Base-by-base conservation (phyloP, 2,888 invertebrate species). In the Drosophila austrosaltans region DNA sequence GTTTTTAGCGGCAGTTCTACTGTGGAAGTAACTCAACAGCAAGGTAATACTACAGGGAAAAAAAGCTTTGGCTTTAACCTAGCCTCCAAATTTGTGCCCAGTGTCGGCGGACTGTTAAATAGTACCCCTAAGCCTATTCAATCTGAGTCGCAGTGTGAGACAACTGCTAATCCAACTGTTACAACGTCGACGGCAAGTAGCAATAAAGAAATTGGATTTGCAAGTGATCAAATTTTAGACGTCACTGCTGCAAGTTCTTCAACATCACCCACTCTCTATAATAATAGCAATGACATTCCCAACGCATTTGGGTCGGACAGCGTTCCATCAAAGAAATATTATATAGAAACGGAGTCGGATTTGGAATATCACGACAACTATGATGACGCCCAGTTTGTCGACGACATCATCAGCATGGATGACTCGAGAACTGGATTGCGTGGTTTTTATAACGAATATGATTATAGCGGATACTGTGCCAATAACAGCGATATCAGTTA, bases 41-140 rank as follows among this genome's bases (percentile, higher is more conserved):
- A 61, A 5, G 44, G 25, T 57, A 72, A 42, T 20, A 70, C 48
- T 48, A 53, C 62, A 25, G 76, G 66, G 3, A 83, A 88, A 30
- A 83, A 81, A 48, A 74, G 78, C 16, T 91, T 92, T 65, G 81
- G 91, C 1, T 91, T 92, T 59, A 82, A 83, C 1, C 75, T 92
- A 12, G 91, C 91, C 5, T 90, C 90, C 0, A 92, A 91, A 57
- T 67, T 91, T 4, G 91, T 91, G 2, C 91, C 92, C 3, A 91
- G 78, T 75, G 87, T 92, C 0, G 82, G 90, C 8, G 86, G 87
- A 3, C 69, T 90, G 40, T 76, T 91, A 28, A 72, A 76, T 2
- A 69, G 71, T 48, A 65, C 66, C 3, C 74, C 48, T 53, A 75
- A 75, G 12, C 69, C 72, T 39, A 39, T 25, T 0, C 59, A 59